Evolutionary conservation across 1,140 invertebrate genomes (phyloP), one percentile per base, ranked within the genome.

Genomic region (Manduca sexta): DNA sequence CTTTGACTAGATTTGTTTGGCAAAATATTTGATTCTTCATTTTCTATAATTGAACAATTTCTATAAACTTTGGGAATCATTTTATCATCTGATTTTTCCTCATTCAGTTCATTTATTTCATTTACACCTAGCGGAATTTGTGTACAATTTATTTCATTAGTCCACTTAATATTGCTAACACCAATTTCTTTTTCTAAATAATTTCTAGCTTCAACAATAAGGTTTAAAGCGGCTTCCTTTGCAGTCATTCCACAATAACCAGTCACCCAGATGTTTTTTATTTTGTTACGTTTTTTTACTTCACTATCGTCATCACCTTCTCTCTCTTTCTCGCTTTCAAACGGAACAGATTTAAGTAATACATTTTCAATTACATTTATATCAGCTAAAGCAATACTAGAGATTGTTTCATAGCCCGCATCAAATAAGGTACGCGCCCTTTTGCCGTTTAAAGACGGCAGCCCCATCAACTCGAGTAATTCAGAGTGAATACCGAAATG

Each of bases 401-500:
- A 86, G 10, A 98, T 86, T 7, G 88, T 91, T 64, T 93, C 91
- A 60, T 96, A 92, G n/a, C 95, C 96, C 21, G 90, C 90, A 85
- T 96, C 92, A 71, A 92, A 97, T 5, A 99, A 83, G 21, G 92
- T 90, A 69, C 98, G 88, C 1, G 97, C 97, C 54, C 93, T 89
- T 49, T 93, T 88, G 1, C 94, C 95, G 83, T 95, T 97, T 29
- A 99, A 80, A 58, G 92, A 89, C 6, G 94, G 89, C 29, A 99
- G 83, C 53, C 93, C 90, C 82, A 99, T 93, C 30, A 99, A 87
- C 74, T 99, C 97, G 48, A 97, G 89, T 4, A 99, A 87, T 74
- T 99, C 97, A 39, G 93, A 89, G 62, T 96, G 93, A 21, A 99
- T 93, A 8, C 98, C 98, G 86, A 99, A 99, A 60, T 96, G 94